phyloP scores from a whole-genome alignment of 1,140 invertebrate genomes.

The Adoxophyes honmai region DNA sequence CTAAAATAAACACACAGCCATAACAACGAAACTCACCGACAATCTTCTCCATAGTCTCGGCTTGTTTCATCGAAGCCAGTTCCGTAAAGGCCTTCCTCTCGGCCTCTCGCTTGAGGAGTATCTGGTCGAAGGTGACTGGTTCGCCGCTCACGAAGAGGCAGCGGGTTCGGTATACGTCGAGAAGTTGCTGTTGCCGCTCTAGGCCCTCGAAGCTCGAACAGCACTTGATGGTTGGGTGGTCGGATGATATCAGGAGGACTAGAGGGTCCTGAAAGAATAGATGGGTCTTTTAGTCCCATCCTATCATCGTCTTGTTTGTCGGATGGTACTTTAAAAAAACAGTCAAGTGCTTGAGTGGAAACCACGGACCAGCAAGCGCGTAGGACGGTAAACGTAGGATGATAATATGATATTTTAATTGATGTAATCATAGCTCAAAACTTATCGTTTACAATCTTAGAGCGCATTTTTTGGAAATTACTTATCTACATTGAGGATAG shows the following conservation, averaged over 20 bases:
- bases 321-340: too few species aligned
- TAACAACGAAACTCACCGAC: constrained; percentile 45
- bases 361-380: too few species aligned
- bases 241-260: constrained; percentile 73
- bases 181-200: constrained; percentile 72
- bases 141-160: constrained; percentile 71
- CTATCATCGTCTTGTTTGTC: too few species aligned
- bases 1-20: background rate
- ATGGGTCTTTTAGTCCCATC: too few species aligned
- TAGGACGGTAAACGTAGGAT: too few species aligned
- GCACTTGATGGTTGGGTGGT: constrained; percentile 76
- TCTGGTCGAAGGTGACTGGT: constrained; percentile 61
- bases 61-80: constrained; percentile 70
- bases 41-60: constrained; percentile 74
- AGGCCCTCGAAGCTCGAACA: constrained; percentile 77
- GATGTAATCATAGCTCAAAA: too few species aligned
- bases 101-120: constrained; percentile 61
- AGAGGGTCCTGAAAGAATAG: constrained; percentile 78
- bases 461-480: too few species aligned
- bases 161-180: constrained; percentile 72
- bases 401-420: too few species aligned
- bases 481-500: too few species aligned
- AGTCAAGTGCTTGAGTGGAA: too few species aligned
- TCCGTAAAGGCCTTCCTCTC: constrained; percentile 71
- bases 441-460: too few species aligned